Conservation (phyloP, 2,113 vertebrate species). For the Cervus canadensis region DNA sequence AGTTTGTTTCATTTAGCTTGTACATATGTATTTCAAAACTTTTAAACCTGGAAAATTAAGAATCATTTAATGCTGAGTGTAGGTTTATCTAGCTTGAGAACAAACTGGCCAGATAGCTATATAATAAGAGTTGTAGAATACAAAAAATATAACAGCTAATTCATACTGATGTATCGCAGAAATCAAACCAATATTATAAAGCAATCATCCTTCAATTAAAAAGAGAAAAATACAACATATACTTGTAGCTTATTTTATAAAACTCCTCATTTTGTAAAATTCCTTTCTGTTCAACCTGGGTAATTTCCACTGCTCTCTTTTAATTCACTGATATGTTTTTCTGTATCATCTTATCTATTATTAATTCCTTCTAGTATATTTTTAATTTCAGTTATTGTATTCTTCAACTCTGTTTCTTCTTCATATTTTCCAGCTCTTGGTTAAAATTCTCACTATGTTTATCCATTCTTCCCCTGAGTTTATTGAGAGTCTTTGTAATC, state of each 20-base stretch:
- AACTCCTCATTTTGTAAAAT: not conserved
- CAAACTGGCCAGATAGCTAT: not conserved
- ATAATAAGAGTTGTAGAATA: not conserved
- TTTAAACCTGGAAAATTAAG: slow-evolving; percentile 69
- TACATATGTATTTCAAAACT: slow-evolving; percentile 52
- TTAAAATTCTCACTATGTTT: not conserved
- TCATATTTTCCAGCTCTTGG: not conserved
- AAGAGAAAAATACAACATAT: not conserved
- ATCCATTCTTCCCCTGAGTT: not conserved
- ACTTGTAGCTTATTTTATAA: not conserved
- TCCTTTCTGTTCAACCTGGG: not conserved
- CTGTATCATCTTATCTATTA: not conserved
- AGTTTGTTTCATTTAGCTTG: slow-evolving; percentile 47
- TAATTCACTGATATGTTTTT: not conserved
- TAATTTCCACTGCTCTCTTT: not conserved
- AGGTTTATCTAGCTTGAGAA: slow-evolving; percentile 37
- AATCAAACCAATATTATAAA: not conserved
- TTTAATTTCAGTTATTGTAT: not conserved
- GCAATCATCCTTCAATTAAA: not conserved
- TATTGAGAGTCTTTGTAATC: not conserved
- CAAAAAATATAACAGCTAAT: not conserved
- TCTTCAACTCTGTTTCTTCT: not conserved
- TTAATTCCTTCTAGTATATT: not conserved
- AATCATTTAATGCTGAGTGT: slow-evolving; percentile 18
- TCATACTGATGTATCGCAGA: not conserved